Conservation (phyloP, 2,797 vertebrate species). For the Discoglossus pictus region DNA sequence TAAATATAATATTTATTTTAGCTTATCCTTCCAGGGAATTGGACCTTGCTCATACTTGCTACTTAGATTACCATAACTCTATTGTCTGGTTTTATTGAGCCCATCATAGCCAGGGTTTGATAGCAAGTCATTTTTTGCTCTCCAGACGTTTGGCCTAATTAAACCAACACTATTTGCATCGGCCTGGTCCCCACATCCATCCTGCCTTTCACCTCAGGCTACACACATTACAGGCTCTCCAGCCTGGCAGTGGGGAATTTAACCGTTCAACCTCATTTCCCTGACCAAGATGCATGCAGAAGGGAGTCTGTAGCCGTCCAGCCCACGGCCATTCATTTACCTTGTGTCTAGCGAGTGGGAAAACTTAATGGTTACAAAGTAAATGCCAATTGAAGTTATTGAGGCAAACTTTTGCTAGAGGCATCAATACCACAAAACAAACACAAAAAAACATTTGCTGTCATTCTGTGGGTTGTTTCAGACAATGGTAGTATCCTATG, state of each 20-base stretch:
- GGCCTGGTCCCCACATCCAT: conserved; percentile 45
- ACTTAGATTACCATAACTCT: conserved; percentile 26
- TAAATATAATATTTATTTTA: conserved; percentile 24
- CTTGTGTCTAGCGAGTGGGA: conserved; percentile 47
- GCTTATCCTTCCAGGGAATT: conserved; percentile 26
- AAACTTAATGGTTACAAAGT: conserved; percentile 49
- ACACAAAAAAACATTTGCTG: conserved; percentile 23
- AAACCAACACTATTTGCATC: conserved; percentile 52
- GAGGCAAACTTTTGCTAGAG: conserved; percentile 46
- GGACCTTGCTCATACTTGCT: conserved; percentile 23
- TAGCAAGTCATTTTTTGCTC: conserved; percentile 44
- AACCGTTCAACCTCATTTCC: conserved; percentile 52
- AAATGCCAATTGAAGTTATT: conserved; percentile 43
- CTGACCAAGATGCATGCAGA: conserved; percentile 49
- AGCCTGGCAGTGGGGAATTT: conserved; percentile 47
- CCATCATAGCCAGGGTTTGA: conserved; percentile 38
- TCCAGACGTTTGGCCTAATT: conserved; percentile 51
- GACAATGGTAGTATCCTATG: conserved; percentile 18
- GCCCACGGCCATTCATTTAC: conserved; percentile 50
- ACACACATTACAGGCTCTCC: conserved; percentile 46
- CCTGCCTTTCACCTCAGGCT: conserved; percentile 49
- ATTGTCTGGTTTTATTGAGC: conserved; percentile 32
- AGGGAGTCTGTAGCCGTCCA: conserved; percentile 41
- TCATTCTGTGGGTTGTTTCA: conserved; percentile 27
- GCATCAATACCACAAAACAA: conserved; percentile 21